A percentile compares a stretch with the other conserved stretches of the same genome.
phyloP scores from a whole-genome alignment of 2,113 vertebrate species.

The Lycaon pictus region DNA sequence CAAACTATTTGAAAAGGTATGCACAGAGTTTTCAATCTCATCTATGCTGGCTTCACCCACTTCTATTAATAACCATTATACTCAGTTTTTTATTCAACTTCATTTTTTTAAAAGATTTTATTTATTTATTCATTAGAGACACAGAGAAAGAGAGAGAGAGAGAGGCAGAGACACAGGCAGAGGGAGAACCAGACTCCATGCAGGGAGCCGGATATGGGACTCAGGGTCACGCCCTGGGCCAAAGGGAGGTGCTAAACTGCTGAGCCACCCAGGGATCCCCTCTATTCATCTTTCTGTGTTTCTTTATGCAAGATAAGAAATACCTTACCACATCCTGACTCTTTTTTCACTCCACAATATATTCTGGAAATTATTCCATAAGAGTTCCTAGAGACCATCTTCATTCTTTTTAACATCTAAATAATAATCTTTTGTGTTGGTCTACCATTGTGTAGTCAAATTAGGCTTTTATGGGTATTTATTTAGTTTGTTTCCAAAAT shows the following conservation, averaged over 20 bases:
- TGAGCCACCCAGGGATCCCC: too few species aligned
- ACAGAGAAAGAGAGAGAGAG: too few species aligned
- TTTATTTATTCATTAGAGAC: too few species aligned
- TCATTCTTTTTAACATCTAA: not conserved
- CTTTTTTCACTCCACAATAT: not conserved
- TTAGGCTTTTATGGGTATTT: not conserved
- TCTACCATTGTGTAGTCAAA: not conserved
- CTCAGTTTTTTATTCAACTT: not conserved
- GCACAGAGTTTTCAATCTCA: too few species aligned
- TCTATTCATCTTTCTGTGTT: not conserved
- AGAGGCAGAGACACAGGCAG: too few species aligned
- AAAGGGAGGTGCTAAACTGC: too few species aligned
- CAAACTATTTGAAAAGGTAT: not conserved
- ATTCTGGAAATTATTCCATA: not conserved
- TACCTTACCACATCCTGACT: fast-evolving
- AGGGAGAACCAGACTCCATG: too few species aligned
- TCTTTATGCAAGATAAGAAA: not conserved
- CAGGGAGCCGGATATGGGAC: too few species aligned
- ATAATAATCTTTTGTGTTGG: not conserved
- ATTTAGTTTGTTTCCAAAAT: not conserved
- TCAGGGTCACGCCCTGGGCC: too few species aligned
- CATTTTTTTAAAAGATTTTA: too few species aligned
- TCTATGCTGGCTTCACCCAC: not conserved
- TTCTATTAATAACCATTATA: not conserved
- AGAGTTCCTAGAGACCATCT: not conserved